Conservation (phyloP, 2,113 vertebrate species). For the Clarias gariepinus region DNA sequence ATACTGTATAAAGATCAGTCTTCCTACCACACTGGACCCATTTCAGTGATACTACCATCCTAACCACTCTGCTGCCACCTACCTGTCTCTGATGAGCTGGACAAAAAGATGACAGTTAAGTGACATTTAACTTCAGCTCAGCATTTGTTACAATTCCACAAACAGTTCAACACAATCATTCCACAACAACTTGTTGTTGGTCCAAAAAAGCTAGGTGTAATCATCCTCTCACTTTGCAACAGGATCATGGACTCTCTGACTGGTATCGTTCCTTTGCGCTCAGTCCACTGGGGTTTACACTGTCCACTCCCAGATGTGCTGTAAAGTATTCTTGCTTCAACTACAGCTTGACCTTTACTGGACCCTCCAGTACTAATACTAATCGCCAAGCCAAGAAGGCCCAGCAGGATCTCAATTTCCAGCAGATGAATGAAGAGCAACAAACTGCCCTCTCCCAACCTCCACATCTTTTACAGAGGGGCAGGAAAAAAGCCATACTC, state of each 20-base stretch:
- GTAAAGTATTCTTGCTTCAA: not conserved
- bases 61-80: not conserved
- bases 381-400: not conserved
- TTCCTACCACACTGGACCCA: not conserved
- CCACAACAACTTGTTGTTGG: not conserved
- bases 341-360: not conserved
- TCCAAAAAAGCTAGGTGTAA: too few species aligned
- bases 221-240: too few species aligned
- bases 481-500: too few species aligned
- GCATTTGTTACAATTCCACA: not conserved
- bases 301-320: too few species aligned
- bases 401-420: not conserved
- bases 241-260: too few species aligned
- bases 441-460: not conserved
- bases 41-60: not conserved
- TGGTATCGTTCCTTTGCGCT: not conserved
- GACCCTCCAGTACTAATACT: too few species aligned
- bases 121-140: not conserved
- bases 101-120: not conserved
- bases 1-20: too few species aligned
- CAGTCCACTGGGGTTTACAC: too few species aligned
- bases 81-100: not conserved
- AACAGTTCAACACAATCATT: not conserved
- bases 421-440: not conserved
- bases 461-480: too few species aligned